These are phyloP conservation scores for Chymomyza fuscimana DNA, from an alignment of 2,888 invertebrate genomes.

Conservation along the genomic window DNA sequence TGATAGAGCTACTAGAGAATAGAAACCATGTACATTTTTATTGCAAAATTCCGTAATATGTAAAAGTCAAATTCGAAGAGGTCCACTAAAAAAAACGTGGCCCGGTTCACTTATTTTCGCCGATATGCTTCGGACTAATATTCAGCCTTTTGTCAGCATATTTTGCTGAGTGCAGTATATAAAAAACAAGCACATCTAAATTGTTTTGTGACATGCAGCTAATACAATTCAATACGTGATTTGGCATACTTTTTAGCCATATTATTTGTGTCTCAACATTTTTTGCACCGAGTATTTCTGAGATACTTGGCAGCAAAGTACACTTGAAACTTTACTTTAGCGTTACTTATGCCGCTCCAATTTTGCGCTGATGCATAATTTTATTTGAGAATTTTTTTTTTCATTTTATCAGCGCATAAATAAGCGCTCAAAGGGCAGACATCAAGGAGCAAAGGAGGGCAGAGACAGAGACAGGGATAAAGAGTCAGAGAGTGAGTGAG, in stretches of 20 bases:
- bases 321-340: constrained; percentile 40
- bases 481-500: background rate
- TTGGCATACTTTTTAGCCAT: constrained; percentile 53
- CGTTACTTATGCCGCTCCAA: constrained; percentile 70
- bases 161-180: background rate
- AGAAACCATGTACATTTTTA: no score
- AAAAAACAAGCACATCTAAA: constrained; percentile 7
- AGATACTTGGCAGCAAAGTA: constrained; percentile 26
- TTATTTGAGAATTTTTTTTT: constrained; percentile 25
- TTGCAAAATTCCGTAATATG: no score
- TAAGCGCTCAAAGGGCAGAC: constrained; percentile 65
- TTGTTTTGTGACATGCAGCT: constrained; percentile 1
- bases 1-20: no score
- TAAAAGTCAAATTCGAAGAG: no score
- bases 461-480: no score
- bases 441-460: background rate
- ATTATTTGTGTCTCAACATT: constrained; percentile 18
- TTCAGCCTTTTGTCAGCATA: background rate
- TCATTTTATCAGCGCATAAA: constrained; percentile 62
- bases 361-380: constrained; percentile 72
- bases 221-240: constrained; percentile 37
- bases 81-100: no score
- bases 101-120: no score
- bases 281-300: constrained; percentile 24
- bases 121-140: background rate